Conservation (phyloP, 1,140 invertebrate species). For the Diachasmimorpha longicaudata region DNA sequence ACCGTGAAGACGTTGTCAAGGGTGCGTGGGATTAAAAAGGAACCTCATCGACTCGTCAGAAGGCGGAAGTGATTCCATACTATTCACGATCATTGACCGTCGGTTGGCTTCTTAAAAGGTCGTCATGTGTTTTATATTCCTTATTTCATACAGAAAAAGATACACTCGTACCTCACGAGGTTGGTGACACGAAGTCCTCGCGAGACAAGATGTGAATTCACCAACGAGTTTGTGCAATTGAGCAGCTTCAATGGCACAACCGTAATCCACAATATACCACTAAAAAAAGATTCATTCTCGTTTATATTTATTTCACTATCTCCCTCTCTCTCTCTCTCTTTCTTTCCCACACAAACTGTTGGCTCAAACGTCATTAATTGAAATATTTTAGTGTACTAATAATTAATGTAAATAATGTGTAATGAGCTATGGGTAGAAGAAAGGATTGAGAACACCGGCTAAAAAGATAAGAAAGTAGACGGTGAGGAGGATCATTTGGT, state of each 20-base stretch:
- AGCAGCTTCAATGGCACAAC: conserved; percentile 48
- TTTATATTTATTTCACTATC: conserved; percentile 45
- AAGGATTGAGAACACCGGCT: neutral
- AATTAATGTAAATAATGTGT: neutral
- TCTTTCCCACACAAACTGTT: too few species aligned
- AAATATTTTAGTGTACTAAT: neutral
- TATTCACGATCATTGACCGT: neutral
- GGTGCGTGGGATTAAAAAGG: neutral
- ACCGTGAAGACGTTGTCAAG: neutral
- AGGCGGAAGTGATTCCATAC: neutral
- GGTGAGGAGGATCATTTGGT: conserved; percentile 14
- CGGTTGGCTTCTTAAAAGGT: neutral
- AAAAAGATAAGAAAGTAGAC: conserved; percentile 8
- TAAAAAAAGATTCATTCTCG: conserved; percentile 52
- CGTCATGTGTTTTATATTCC: neutral
- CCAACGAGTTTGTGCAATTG: conserved; percentile 26
- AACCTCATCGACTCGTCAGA: neutral
- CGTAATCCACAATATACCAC: conserved; percentile 57
- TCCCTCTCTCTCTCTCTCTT: neutral
- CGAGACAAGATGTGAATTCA: conserved; percentile 18
- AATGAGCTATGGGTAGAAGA: neutral
- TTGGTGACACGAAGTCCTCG: conserved; percentile 30
- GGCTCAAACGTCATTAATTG: neutral
- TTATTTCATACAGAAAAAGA: neutral
- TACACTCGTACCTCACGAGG: neutral